phyloP scores from a whole-genome alignment of 2,888 invertebrate genomes.

The Cyrtodaria siliqua region DNA sequence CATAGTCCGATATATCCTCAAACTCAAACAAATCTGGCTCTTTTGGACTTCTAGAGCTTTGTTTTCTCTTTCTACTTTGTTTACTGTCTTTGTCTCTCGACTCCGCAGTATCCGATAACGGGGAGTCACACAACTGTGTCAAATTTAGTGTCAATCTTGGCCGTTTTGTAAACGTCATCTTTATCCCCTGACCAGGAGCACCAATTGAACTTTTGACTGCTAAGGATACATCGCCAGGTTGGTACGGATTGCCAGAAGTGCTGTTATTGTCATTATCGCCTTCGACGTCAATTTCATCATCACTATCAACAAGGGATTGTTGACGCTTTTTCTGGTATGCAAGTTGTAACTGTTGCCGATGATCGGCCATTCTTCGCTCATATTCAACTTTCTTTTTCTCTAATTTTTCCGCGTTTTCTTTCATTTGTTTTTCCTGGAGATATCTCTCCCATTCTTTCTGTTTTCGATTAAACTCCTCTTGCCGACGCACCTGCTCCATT shows the following conservation, averaged over 20 bases:
- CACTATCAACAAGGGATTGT: conserved; percentile 43
- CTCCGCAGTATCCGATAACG: conserved; percentile 38
- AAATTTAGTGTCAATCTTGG: conserved; percentile 53
- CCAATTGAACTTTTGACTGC: conserved; percentile 53
- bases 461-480: conserved; percentile 72
- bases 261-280: conserved; percentile 53
- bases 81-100: conserved; percentile 45
- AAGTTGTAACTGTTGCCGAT: conserved; percentile 44
- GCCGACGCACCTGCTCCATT: conserved; percentile 77
- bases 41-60: conserved; percentile 46
- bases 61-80: conserved; percentile 62
- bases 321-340: conserved; percentile 44
- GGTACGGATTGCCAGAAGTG: conserved; percentile 29
- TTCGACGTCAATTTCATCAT: conserved; percentile 63
- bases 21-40: conserved; percentile 36
- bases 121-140: conserved; percentile 44
- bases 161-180: conserved; percentile 82
- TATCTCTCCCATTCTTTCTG: conserved; percentile 57
- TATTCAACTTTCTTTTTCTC: conserved; percentile 41
- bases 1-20: conserved; percentile 66
- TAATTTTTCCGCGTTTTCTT: conserved; percentile 39
- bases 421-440: conserved; percentile 50
- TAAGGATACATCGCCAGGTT: conserved; percentile 38
- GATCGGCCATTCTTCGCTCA: conserved; percentile 65
- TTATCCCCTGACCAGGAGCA: conserved; percentile 84